Conservation (phyloP, 2,113 vertebrate species). For the Tachysurus vachellii region DNA sequence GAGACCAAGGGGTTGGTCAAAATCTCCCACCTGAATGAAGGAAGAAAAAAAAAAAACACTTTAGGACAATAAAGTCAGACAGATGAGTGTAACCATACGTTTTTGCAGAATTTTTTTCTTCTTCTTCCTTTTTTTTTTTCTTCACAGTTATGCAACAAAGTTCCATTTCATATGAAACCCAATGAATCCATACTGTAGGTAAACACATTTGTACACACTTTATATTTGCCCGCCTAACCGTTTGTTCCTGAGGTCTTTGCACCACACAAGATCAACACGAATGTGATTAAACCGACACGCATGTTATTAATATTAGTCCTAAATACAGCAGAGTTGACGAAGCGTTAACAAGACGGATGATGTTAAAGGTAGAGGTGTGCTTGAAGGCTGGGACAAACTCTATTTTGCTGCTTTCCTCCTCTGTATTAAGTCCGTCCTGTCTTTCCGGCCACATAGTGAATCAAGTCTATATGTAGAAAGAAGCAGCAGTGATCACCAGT, state of each 20-base stretch:
- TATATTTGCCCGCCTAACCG: constrained; percentile 8
- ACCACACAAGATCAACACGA: background rate
- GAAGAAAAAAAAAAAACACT: background rate
- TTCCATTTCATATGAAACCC: background rate
- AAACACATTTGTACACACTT: background rate
- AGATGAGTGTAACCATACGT: background rate
- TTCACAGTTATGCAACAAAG: constrained; percentile 1
- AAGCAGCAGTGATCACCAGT: background rate
- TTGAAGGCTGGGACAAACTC: constrained; percentile 30
- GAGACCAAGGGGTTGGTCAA: constrained; percentile 33
- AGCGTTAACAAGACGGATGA: background rate
- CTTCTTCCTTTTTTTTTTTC: background rate
- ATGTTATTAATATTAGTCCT: background rate
- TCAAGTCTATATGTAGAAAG: background rate
- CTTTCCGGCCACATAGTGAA: background rate
- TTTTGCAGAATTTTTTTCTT: background rate
- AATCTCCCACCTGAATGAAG: constrained; percentile 41
- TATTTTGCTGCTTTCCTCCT: background rate
- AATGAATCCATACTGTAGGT: background rate
- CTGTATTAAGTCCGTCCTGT: background rate
- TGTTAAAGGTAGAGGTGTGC: constrained; percentile 17
- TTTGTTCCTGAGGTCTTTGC: constrained; percentile 19
- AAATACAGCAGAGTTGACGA: background rate
- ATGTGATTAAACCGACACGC: background rate
- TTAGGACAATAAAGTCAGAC: background rate